Conservation (phyloP, 2,888 invertebrate genomes). For the Ophraella communa region DNA sequence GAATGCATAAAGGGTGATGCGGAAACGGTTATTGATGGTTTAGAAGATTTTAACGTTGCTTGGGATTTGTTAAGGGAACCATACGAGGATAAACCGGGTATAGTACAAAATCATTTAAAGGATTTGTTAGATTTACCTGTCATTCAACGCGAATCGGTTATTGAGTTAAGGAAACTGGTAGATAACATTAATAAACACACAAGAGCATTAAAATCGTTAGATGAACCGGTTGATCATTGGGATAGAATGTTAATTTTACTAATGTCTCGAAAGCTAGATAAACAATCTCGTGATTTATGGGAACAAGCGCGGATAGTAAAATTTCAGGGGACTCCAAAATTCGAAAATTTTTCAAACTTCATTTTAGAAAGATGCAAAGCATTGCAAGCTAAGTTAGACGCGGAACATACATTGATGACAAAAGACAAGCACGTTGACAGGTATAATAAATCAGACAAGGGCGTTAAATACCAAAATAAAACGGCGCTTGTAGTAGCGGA, state of each 20-base stretch:
- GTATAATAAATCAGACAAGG: not conserved
- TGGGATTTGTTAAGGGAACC: not conserved
- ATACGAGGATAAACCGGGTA: not conserved
- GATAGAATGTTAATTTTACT: not conserved
- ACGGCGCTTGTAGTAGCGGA: no score
- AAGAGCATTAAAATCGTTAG: slow-evolving; percentile 1
- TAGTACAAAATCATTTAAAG: slow-evolving; percentile 5
- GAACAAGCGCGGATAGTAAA: not conserved
- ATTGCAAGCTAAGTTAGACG: not conserved
- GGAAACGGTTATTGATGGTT: not conserved
- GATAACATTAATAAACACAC: not conserved
- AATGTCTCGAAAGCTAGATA: not conserved
- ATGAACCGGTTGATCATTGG: slow-evolving; percentile 5
- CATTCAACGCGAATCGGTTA: not conserved
- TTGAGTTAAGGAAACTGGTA: not conserved
- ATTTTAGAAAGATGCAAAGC: not conserved
- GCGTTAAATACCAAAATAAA: no score
- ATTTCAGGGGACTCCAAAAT: no score
- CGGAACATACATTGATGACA: no score
- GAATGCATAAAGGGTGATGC: slow-evolving; percentile 2
- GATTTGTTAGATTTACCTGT: not conserved
- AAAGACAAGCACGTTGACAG: not conserved
- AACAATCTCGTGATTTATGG: not conserved
- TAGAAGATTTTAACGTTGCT: not conserved
- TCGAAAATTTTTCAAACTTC: no score